These are phyloP conservation scores for Tragelaphus buxtoni DNA, from an alignment of 2,113 vertebrate genomes.

Conservation along the genomic window DNA sequence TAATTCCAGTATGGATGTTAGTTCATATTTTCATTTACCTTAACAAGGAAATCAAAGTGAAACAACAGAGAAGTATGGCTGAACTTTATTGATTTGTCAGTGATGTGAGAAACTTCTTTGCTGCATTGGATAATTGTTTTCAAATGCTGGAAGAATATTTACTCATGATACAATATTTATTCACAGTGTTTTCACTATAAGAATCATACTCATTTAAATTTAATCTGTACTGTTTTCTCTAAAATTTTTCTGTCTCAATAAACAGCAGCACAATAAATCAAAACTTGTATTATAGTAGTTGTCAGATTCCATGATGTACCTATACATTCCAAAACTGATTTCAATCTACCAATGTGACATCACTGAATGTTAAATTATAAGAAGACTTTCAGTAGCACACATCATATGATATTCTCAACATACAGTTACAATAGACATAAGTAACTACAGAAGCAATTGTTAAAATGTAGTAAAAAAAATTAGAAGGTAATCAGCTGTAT, in stretches of 20 bases:
- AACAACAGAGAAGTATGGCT: background rate
- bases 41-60: conserved; percentile 23
- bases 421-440: background rate
- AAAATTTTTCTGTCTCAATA: background rate
- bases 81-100: background rate
- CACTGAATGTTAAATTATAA: background rate
- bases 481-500: background rate
- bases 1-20: background rate
- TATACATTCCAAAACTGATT: background rate
- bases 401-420: background rate
- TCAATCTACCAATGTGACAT: background rate
- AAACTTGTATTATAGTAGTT: background rate
- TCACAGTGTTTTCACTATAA: background rate
- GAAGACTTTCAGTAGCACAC: background rate
- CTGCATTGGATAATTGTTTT: conserved; percentile 8
- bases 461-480: background rate
- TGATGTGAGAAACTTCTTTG: background rate
- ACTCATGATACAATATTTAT: background rate
- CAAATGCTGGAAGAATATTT: conserved; percentile 25
- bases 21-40: conserved; percentile 17
- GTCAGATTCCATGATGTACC: background rate
- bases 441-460: background rate
- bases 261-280: background rate
- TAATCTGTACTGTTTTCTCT: background rate
- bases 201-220: background rate